Percentiles rank a stretch among this genome's conserved stretches.
These are phyloP conservation scores for Deilephila porcellus DNA, from an alignment of 2,888 invertebrate species.

Conservation along the genomic window DNA sequence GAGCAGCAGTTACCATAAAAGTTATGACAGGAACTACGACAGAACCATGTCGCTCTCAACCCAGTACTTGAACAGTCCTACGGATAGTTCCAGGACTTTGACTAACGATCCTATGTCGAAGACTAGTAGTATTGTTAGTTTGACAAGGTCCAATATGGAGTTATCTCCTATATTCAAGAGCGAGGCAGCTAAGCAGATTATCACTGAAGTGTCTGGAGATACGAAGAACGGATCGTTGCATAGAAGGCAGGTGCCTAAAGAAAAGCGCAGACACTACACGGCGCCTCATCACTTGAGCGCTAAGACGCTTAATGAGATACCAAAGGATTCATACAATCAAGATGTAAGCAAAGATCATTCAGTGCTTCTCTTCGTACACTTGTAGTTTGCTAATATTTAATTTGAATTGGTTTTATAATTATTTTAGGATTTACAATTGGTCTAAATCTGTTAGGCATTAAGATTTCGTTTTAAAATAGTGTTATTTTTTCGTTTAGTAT, in stretches of 20 bases:
- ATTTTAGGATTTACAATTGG: too few relatives aligned
- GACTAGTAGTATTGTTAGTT: slow-evolving; percentile 76
- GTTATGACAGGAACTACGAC: slow-evolving; percentile 73
- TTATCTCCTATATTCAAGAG: slow-evolving; percentile 93
- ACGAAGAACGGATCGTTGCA: slow-evolving; percentile 85
- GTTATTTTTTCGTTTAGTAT: too few relatives aligned
- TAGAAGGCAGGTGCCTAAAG: slow-evolving; percentile 90
- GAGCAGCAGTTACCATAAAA: slow-evolving; percentile 74
- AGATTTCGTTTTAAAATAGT: too few relatives aligned
- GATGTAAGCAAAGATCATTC: slow-evolving; percentile 67
- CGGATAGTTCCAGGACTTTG: slow-evolving; percentile 75
- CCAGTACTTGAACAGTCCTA: slow-evolving; percentile 78
- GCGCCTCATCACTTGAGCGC: slow-evolving; percentile 91
- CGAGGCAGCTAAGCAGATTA: slow-evolving; percentile 93
- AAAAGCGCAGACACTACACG: slow-evolving; percentile 94
- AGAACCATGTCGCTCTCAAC: slow-evolving; percentile 71
- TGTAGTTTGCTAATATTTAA: neutral
- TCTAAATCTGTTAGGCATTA: too few relatives aligned
- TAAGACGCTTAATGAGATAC: slow-evolving; percentile 85
- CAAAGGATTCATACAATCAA: slow-evolving; percentile 73
- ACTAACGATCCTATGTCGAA: slow-evolving; percentile 80
- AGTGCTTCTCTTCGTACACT: neutral
- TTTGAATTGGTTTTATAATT: too few relatives aligned
- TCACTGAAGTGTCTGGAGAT: slow-evolving; percentile 90
- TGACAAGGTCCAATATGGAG: slow-evolving; percentile 81